Percentiles rank a stretch among this genome's conserved stretches.
Evolutionary conservation across 2,113 vertebrate species (phyloP).

Genomic region (Danionella cerebrum): DNA sequence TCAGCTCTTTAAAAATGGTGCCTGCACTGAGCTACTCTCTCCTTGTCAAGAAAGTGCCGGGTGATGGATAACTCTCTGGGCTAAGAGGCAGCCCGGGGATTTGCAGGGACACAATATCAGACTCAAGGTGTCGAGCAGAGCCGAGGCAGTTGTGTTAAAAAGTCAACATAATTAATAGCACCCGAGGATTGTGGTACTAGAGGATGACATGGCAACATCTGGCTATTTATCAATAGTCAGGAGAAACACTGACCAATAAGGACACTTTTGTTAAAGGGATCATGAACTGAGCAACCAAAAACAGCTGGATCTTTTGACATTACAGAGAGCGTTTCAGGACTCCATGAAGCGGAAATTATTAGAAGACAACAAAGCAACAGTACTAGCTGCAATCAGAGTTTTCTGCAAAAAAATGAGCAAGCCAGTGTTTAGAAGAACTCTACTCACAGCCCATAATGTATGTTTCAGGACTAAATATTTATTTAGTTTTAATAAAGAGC

Average conservation of each 20-base stretch:
- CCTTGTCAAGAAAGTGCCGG: constrained; percentile 46
- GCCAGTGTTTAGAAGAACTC: too few species aligned
- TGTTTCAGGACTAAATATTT: too few species aligned
- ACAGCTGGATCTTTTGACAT: too few species aligned
- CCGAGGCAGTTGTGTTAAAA: constrained; percentile 44
- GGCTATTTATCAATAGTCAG: constrained; percentile 51
- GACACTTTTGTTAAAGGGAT: too few species aligned
- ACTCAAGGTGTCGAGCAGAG: constrained; percentile 31
- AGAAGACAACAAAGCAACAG: too few species aligned
- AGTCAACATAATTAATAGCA: constrained; percentile 52
- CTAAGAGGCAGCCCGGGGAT: constrained; percentile 48
- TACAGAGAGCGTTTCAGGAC: too few species aligned
- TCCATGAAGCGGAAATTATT: too few species aligned
- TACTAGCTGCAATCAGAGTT: too few species aligned
- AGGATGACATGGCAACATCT: constrained; percentile 44
- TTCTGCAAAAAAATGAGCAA: too few species aligned
- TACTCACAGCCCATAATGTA: too few species aligned
- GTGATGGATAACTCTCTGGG: constrained; percentile 46
- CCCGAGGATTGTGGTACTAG: constrained; percentile 44
- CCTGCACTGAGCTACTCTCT: constrained; percentile 27
- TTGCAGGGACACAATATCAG: constrained; percentile 54
- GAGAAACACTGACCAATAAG: constrained; percentile 35
- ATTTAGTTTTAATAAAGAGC: too few species aligned
- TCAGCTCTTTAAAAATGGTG: constrained; percentile 40
- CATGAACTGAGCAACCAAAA: too few species aligned